Evolutionary conservation across 2,888 invertebrate genomes (phyloP), one percentile per base, ranked within the genome.

Genomic region (Idaea aversata): DNA sequence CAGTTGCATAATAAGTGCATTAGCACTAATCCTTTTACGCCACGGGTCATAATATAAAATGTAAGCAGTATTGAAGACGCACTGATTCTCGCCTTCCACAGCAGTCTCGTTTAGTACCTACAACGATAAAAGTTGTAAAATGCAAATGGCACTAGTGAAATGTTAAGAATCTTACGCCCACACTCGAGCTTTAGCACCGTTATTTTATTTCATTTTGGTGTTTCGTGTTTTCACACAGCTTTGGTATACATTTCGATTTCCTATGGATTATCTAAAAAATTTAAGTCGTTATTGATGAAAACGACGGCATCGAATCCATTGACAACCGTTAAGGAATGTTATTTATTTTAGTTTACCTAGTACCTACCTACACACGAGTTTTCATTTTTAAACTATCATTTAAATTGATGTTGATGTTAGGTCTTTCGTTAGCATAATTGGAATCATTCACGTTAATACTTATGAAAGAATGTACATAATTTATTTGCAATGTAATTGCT

Each of bases 91-190:
- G 81, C 83, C 84, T 85, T 80, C 81, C 82, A 82, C 81, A 80
- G 81, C 77, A 80, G 80, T 84, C 87, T 87, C 85, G 86, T 88
- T 89, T 87, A 86, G 80, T 82, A 25, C 25, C 25, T 25, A 88
- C 88, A 86, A 80, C 87, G 88, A 89, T 90, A 90, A 88, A 91
- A 89, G 88, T 88, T 90, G 91, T 91, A 88, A 91, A 90, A 92
- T 92, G 91, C 87, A 90, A 91, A 92, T 91, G 81, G 84, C 77
- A 73, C 82, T 86, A 88, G 87, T 88, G 87, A 89, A 89, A 89
- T 89, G 88, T 85, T 87, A 87, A 87, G 87, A 91, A 89, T 88
- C 84, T 84, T 80, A 85, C 87, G 82, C 91, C 91, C 86, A 90
- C 90, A 76, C 25, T 81, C 77, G 69, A 74, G 71, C 70, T 74